phyloP scores from a whole-genome alignment of 2,888 invertebrate species.

The Alitta virens region DNA sequence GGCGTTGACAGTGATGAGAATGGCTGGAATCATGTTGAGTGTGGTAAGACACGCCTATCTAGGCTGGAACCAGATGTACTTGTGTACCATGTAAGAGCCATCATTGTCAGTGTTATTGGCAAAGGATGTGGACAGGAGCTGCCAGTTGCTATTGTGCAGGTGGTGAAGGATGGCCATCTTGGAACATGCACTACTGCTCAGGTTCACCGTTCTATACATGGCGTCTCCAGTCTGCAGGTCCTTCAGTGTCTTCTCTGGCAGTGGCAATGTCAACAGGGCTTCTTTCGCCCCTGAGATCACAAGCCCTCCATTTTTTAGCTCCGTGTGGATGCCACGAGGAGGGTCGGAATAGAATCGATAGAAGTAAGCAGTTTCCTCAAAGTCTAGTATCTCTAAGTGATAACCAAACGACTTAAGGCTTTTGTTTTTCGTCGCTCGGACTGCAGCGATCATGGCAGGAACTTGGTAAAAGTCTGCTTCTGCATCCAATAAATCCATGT shows the following conservation, averaged over 20 bases:
- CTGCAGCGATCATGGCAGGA: slow-evolving; percentile 16
- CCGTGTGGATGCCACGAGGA: slow-evolving; percentile 31
- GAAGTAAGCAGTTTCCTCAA: slow-evolving; percentile 39
- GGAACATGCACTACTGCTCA: slow-evolving; percentile 28
- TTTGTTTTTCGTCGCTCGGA: slow-evolving; percentile 4
- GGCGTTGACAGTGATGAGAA: too few species aligned
- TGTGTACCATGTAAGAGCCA: slow-evolving; percentile 39
- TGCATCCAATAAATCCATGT: slow-evolving; percentile 37
- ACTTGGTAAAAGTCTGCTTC: slow-evolving; percentile 42
- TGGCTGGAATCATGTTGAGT: too few species aligned
- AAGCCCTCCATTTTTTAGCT: slow-evolving; percentile 36
- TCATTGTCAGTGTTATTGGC: slow-evolving; percentile 36
- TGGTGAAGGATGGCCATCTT: slow-evolving; percentile 37
- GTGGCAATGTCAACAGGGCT: slow-evolving; percentile 30
- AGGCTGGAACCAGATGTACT: slow-evolving; percentile 36
- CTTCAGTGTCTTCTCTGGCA: slow-evolving; percentile 32
- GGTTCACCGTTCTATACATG: slow-evolving; percentile 28
- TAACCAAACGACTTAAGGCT: slow-evolving; percentile 21
- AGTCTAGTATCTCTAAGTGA: slow-evolving; percentile 36
- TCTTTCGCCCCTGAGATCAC: slow-evolving; percentile 34
- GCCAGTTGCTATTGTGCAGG: slow-evolving; percentile 31
- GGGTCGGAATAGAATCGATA: slow-evolving; percentile 36
- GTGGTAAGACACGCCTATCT: neutral
- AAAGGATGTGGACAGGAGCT: slow-evolving; percentile 32
- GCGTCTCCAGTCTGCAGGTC: slow-evolving; percentile 29